Evolutionary conservation across 2,888 invertebrate genomes (phyloP), one percentile per base, ranked within the genome.

Genomic region (Sinotaia quadrata): DNA sequence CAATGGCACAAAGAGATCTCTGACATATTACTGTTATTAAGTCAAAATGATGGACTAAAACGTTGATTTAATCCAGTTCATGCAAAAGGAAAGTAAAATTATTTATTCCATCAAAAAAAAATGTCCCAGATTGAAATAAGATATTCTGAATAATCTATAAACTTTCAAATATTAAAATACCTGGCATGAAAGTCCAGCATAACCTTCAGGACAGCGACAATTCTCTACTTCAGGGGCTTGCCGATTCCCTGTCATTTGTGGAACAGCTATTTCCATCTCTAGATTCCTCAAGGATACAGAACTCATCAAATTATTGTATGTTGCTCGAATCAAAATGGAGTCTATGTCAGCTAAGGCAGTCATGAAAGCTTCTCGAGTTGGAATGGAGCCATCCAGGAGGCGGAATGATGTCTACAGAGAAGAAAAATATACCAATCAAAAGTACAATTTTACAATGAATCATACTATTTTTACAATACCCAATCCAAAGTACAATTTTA

Each of bases 271-370:
- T 29, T 84, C 84, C 80, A 85, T 79, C 49, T 77, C 75, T 12
- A 85, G 71, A 61, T 83, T 80, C 5, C 82, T 63, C 12, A 87
- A 69, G 59, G 92, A 91, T 1, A 91, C 89, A 0, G 92, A 91
- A 0, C 91, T 89, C 70, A 92, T 91, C 74, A 93, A 91, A 61
- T 91, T 89, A 71, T 92, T 91, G 78, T 87, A 91, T 0, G 95
- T 93, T 1, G 96, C 97, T 63, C 95, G 91, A 33, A 98, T 78
- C 47, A 85, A 73, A 60, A 87, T 79, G 67, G 82, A 83, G 51
- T 83, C 80, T 10, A 87, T 77, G 67, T 83, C 81, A 68, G 87
- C 85, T 72, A 89, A 72, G 44, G 84, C 72, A 18, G 77, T 80
- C 81, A 86, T 74, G 78, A 87, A 87, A 0, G 78, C 76, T 47